phyloP scores from a whole-genome alignment of 2,113 vertebrate species.

The Semnornis frantzii region DNA sequence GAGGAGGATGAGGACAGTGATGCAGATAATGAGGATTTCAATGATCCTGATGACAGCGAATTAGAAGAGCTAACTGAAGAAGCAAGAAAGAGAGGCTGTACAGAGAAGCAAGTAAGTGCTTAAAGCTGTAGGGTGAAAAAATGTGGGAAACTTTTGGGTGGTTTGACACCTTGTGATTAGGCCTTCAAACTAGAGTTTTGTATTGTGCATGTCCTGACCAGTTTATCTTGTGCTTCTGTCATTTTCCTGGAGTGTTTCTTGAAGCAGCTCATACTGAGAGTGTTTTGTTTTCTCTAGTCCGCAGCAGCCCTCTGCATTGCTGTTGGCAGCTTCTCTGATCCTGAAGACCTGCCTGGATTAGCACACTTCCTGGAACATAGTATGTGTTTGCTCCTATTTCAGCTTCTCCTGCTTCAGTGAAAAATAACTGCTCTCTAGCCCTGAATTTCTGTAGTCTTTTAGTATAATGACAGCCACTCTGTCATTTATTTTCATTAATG shows the following conservation, averaged over 20 bases:
- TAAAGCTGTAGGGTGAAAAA: not conserved
- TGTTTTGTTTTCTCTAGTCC: conserved; percentile 81
- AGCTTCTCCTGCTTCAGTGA: not conserved
- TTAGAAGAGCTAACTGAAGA: conserved; percentile 78
- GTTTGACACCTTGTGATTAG: not conserved
- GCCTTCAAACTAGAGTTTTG: not conserved
- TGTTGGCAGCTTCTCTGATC: conserved; percentile 97
- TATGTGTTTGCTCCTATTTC: conserved; percentile 72
- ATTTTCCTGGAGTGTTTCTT: not conserved
- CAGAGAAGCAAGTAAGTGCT: conserved; percentile 90
- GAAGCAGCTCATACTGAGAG: conserved; percentile 23
- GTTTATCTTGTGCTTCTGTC: not conserved
- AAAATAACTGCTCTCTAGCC: not conserved
- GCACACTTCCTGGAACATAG: conserved; percentile 99
- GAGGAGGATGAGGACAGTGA: conserved; percentile 78
- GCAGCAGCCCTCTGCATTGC: conserved; percentile 94
- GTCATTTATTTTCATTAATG: not conserved
- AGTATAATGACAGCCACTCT: not conserved
- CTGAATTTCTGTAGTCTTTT: not conserved
- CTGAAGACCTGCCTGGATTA: conserved; percentile 92
- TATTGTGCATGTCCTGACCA: not conserved
- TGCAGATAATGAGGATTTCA: conserved; percentile 77
- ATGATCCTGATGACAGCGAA: conserved; percentile 77
- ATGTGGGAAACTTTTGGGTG: not conserved
- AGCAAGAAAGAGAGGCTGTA: conserved; percentile 78